Evolutionary conservation across 2,888 invertebrate species (phyloP).

Genomic region (Stenolophus ochropezus): DNA sequence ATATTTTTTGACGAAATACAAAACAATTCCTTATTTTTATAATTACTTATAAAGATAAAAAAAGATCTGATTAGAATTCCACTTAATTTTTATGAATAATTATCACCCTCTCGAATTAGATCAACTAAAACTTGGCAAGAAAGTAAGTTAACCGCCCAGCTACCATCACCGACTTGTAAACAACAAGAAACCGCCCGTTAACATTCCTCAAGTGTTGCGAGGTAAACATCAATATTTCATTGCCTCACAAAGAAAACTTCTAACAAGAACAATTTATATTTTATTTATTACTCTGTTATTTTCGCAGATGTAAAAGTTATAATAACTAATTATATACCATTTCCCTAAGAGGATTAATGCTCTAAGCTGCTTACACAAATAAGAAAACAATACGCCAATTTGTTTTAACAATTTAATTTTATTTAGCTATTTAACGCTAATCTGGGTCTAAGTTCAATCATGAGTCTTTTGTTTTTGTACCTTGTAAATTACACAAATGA

Average conservation of each 20-base stretch:
- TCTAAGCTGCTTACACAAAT: background rate
- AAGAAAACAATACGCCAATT: background rate
- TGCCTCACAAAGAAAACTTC: background rate
- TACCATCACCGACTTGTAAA: slow-evolving; percentile 7
- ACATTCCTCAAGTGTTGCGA: background rate
- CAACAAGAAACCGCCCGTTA: background rate
- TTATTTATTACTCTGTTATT: background rate
- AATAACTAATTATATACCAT: background rate
- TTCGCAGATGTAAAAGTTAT: background rate
- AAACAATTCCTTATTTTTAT: too few species aligned
- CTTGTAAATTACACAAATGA: too few species aligned
- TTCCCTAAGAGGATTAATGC: background rate
- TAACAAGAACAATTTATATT: background rate
- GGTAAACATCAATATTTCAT: too few species aligned
- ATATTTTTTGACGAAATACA: too few species aligned
- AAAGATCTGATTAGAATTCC: too few species aligned
- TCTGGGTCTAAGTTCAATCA: too few species aligned
- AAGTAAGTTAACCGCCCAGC: too few species aligned
- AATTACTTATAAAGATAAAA: too few species aligned
- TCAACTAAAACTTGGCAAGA: too few species aligned
- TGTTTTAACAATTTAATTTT: background rate
- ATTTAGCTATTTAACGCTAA: background rate
- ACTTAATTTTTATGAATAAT: too few species aligned
- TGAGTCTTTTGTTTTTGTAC: too few species aligned
- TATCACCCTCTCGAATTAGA: too few species aligned